These are phyloP conservation scores for Platalea minor DNA, from an alignment of 2,797 vertebrate genomes.

Conservation along the genomic window DNA sequence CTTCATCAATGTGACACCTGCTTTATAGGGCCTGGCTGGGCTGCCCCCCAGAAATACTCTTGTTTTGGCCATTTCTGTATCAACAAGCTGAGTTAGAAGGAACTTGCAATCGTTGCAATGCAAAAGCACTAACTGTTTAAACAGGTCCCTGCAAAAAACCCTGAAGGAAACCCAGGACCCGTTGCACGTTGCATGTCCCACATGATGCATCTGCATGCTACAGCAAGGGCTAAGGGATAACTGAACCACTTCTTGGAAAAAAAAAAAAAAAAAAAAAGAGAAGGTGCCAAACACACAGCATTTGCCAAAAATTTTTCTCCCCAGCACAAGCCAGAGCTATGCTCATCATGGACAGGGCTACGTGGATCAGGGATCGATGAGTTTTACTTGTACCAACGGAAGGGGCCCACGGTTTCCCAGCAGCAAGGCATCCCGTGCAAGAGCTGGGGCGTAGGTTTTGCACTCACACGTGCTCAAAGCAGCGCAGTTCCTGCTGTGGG, in stretches of 20 bases:
- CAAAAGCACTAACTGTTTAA: background rate
- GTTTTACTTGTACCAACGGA: background rate
- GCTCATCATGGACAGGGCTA: background rate
- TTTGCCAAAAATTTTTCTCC: background rate
- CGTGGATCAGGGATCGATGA: accelerated
- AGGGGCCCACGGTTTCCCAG: background rate
- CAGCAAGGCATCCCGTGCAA: accelerated
- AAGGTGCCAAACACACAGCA: background rate
- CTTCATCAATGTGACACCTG: background rate
- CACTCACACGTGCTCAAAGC: background rate
- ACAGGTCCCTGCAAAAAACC: background rate
- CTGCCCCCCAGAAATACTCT: background rate
- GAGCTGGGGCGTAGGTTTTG: background rate
- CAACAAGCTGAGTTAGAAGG: background rate
- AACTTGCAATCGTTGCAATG: accelerated
- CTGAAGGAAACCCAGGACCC: background rate
- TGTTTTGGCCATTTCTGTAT: background rate
- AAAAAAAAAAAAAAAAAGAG: too few species aligned
- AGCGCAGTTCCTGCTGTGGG: background rate
- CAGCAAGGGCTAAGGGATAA: background rate
- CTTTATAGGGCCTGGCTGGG: background rate
- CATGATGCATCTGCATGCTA: background rate
- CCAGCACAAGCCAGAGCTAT: background rate
- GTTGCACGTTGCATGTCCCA: background rate
- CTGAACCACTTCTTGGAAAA: background rate